phyloP scores from a whole-genome alignment of 1,140 invertebrate genomes.

The Drosophila arizonae region DNA sequence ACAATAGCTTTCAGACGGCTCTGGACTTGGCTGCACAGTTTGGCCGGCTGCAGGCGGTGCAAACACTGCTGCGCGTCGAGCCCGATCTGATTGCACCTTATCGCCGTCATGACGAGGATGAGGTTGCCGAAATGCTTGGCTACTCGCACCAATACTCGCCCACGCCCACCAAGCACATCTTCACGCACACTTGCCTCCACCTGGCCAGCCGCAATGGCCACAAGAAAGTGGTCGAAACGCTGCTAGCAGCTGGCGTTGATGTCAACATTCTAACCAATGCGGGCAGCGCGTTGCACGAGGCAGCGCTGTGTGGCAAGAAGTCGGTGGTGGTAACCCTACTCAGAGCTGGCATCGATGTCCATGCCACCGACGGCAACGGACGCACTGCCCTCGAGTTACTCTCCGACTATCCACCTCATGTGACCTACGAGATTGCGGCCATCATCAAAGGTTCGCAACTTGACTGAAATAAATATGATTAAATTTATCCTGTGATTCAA shows the following conservation, averaged over 20 bases:
- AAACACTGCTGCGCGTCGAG: constrained; percentile 90
- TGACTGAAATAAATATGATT: not conserved
- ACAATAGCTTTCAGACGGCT: constrained; percentile 94
- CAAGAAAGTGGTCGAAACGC: constrained; percentile 92
- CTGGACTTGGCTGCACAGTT: constrained; percentile 98
- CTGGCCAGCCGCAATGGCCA: constrained; percentile 94
- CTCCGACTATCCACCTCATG: constrained; percentile 92
- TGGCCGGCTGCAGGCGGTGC: constrained; percentile 92
- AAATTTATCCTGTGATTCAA: too few relatives aligned
- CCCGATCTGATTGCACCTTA: constrained; percentile 90
- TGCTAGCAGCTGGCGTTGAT: constrained; percentile 94
- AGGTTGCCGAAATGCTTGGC: constrained; percentile 40
- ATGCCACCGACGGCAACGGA: constrained; percentile 89
- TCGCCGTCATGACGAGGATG: constrained; percentile 52
- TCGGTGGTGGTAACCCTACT: constrained; percentile 94
- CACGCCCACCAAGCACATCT: constrained; percentile 83
- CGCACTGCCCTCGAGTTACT: constrained; percentile 95
- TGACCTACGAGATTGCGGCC: constrained; percentile 91
- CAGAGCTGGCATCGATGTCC: constrained; percentile 91
- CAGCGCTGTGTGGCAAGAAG: constrained; percentile 95
- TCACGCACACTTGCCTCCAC: constrained; percentile 95
- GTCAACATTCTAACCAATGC: constrained; percentile 94
- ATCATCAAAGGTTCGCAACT: constrained; percentile 88
- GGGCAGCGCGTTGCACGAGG: constrained; percentile 97
- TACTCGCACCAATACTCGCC: constrained; percentile 39